phyloP scores from a whole-genome alignment of 2,113 vertebrate genomes.

The Ibidorhyncha struthersii region DNA sequence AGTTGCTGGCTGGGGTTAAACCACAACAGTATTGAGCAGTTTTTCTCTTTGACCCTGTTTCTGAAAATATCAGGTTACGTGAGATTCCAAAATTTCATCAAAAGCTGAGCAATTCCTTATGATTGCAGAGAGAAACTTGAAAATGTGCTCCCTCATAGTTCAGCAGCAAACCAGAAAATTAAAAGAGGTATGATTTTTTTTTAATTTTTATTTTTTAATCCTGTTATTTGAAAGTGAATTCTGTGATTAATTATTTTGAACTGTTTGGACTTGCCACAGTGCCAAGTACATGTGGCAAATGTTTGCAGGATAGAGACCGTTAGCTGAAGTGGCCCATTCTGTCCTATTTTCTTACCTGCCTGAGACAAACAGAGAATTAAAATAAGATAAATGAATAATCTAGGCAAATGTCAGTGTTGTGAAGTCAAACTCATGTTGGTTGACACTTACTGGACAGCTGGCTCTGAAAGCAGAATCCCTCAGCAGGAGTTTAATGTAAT shows the following conservation, averaged over 20 bases:
- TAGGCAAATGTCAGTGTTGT: neutral
- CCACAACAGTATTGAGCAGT: neutral
- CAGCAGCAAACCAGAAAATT: neutral
- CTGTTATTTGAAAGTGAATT: neutral
- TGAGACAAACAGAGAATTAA: neutral
- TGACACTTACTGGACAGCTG: neutral
- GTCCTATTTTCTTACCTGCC: neutral
- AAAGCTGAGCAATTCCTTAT: neutral
- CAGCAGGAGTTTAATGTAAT: neutral
- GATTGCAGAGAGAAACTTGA: neutral
- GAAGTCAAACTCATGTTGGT: neutral
- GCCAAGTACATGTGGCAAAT: neutral
- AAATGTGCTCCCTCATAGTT: neutral
- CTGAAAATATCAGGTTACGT: neutral
- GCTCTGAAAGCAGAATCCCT: neutral
- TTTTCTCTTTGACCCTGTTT: neutral
- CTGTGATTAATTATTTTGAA: neutral
- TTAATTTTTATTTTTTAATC: neutral
- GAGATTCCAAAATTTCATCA: neutral
- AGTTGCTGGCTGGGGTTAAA: neutral
- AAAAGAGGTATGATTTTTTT: neutral
- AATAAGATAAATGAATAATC: neutral
- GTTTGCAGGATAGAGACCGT: neutral
- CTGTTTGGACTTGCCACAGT: neutral
- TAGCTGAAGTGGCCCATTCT: neutral